These are phyloP conservation scores for Aselliscus stoliczkanus DNA, from an alignment of 2,797 vertebrate species.

Conservation along the genomic window DNA sequence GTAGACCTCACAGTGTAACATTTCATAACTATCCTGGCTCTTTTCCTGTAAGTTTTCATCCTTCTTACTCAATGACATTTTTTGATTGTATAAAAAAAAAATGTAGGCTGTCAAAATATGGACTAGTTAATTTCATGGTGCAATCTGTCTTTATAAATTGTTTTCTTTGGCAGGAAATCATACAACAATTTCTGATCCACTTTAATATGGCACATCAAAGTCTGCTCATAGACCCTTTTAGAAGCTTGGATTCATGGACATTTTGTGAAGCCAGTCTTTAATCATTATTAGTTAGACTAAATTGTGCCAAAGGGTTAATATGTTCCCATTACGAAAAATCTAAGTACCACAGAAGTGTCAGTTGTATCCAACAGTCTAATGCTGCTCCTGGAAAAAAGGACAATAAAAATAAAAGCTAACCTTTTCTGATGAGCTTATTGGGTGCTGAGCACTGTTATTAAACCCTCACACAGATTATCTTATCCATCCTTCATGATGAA, in stretches of 20 bases:
- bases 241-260: background rate
- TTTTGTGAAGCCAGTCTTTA: background rate
- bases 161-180: slow-evolving; percentile 34
- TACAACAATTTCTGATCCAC: background rate
- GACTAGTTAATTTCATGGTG: background rate
- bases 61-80: background rate
- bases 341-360: background rate
- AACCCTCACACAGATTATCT: background rate
- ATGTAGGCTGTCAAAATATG: background rate
- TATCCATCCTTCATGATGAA: background rate
- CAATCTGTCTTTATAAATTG: slow-evolving; percentile 1
- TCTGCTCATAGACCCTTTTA: background rate
- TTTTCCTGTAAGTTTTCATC: background rate
- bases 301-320: background rate
- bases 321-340: background rate
- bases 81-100: slow-evolving; percentile 22
- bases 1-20: background rate
- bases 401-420: background rate
- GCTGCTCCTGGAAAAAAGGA: background rate
- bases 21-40: background rate
- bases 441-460: background rate
- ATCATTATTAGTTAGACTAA: background rate
- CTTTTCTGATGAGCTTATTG: background rate
- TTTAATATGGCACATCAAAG: slow-evolving; percentile 10
- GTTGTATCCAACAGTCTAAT: background rate